Evolutionary conservation across 2,888 invertebrate species (phyloP), one percentile per base, ranked within the genome.

Genomic region (Nasonia oneida): DNA sequence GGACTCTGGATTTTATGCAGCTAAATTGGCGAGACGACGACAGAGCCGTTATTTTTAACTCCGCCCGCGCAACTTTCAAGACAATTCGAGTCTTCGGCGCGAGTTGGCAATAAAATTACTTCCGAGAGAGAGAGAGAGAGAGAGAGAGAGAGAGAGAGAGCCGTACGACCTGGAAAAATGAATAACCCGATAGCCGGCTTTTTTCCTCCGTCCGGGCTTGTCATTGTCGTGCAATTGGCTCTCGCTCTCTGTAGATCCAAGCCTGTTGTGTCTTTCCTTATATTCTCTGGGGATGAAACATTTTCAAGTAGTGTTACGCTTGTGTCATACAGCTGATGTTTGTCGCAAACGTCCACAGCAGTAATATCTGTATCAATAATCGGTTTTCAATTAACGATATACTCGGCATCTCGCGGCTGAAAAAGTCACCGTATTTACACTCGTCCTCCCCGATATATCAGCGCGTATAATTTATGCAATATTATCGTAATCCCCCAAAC

Each of bases 391-490:
- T 57, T 64, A 64, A 23, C 29, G 29, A 29, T 8, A 29, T 8
- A 10, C 37, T 37, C 37, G 8, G 42, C 3, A 42, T 42, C 0
- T 6, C 10, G 61, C 10, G 0, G n/a, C 6, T n/a, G 23, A 23
- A 64, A n/a, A 64, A 64, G 0, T n/a, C 1, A 29, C 23, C 12
- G 33, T 67, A 18, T 50, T 33, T 29, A 15, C 37, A 50, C 8
- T 23, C 8, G 18, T 37, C 23, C 42, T 42, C 8, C 12, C 10
- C 1, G 12, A 42, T 42, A 42, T 42, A 42, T 6, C 42, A 8
- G 8, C 6, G 8, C 6, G 42, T 89, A 87, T 87, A 89, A 89
- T 88, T 86, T 87, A 88, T 88, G 89, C 33, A 89, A 89, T 88
- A 89, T 89, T 88, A 71, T 50, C 73, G 33, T 84, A 87, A 83